Percentiles rank a stretch among this genome's conserved stretches.
Conservation (phyloP, 2,888 invertebrate species). For the Acheta domesticus region DNA sequence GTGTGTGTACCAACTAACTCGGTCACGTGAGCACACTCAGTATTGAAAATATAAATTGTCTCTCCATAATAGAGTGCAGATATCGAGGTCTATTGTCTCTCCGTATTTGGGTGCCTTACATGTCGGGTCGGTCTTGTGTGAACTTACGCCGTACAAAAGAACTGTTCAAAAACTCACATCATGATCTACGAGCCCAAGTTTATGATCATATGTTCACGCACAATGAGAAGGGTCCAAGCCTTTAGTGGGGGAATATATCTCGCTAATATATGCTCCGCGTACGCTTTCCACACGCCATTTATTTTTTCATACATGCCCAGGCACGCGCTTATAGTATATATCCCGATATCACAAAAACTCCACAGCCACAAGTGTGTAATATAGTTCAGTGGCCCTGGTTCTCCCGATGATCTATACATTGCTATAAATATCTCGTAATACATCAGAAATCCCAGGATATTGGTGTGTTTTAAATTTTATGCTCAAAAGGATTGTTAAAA, state of each 20-base stretch:
- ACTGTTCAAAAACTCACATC: too few species aligned
- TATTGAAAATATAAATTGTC: background rate
- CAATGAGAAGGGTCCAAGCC: background rate
- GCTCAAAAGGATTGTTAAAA: background rate
- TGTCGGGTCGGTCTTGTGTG: too few species aligned
- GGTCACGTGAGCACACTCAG: background rate
- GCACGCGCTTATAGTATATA: background rate
- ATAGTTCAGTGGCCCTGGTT: background rate
- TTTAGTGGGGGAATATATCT: conserved; percentile 6
- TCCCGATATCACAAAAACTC: background rate
- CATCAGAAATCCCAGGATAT: background rate
- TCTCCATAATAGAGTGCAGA: background rate
- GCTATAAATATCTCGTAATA: background rate
- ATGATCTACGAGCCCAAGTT: too few species aligned
- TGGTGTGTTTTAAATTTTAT: background rate
- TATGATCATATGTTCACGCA: too few species aligned
- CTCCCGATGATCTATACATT: background rate
- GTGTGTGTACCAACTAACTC: background rate
- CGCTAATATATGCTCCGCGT: background rate
- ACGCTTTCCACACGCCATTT: background rate
- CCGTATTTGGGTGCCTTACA: background rate
- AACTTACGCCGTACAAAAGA: too few species aligned
- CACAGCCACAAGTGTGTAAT: background rate
- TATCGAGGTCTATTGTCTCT: background rate
- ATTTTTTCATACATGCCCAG: background rate